A percentile compares a stretch with the other conserved stretches of the same genome.
phyloP scores from a whole-genome alignment of 2,888 invertebrate species.

The Limnephilus lunatus region DNA sequence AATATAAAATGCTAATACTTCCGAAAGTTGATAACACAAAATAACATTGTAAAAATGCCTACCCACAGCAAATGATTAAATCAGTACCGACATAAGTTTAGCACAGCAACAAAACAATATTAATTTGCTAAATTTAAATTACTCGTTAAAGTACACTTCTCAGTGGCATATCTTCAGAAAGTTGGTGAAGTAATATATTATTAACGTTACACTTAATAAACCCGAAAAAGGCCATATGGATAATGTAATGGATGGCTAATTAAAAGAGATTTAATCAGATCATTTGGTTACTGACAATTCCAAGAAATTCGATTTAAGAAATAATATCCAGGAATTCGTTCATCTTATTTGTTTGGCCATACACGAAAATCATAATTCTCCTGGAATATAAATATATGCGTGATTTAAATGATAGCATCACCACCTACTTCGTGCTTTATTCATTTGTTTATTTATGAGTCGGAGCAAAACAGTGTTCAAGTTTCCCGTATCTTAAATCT shows the following conservation, averaged over 20 bases:
- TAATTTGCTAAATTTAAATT: not conserved
- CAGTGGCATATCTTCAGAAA: not conserved
- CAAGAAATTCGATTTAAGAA: not conserved
- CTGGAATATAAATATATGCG: not conserved
- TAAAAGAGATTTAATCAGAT: not conserved
- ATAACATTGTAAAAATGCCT: not conserved
- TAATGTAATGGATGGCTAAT: too few species aligned
- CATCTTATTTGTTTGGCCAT: not conserved
- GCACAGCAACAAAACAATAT: not conserved
- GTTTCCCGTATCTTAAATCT: constrained; percentile 27
- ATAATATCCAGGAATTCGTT: not conserved
- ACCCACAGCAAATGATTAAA: not conserved
- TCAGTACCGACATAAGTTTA: not conserved
- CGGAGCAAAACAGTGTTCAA: constrained; percentile 13
- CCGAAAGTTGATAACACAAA: not conserved
- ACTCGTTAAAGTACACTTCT: not conserved
- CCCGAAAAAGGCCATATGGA: not conserved
- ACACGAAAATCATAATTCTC: not conserved
- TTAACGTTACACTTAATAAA: not conserved
- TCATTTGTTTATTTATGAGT: constrained; percentile 11
- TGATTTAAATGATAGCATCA: not conserved
- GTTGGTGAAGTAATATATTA: too few species aligned
- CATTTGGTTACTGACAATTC: not conserved
- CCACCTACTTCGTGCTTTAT: not conserved
- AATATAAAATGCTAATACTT: not conserved